Evolutionary conservation across 2,797 vertebrate species (phyloP), one percentile per base, ranked within the genome.

Genomic region (Hozukius guyotensis): DNA sequence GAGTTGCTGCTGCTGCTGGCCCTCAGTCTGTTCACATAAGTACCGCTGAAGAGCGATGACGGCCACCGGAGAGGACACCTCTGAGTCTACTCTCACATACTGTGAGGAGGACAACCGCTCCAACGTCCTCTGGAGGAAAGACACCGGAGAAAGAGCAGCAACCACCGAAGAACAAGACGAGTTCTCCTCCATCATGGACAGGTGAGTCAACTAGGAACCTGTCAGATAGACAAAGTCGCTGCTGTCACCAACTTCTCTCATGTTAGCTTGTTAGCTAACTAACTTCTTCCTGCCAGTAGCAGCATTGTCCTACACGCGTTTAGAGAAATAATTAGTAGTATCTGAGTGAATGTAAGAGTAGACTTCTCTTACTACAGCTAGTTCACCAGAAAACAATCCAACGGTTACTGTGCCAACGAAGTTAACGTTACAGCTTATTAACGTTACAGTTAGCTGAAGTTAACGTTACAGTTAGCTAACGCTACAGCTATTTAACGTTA

Each of bases 41-140:
- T 98, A 97, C 9, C 97, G 93, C 80, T 97, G 96, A 4, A 99
- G 75, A 0, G 95, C 92, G 34, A 97, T 3, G 18, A 98, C 97
- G 7, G 93, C 89, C 2, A 97, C 93, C 0, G 93, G 86, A 4
- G 84, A 78, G 16, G 90, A 20, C 27, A 92, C 91, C 0, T 77
- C 82, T 0, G 87, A 31, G 8, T 27, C 60, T 1, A 95, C 61
- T 42, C 92, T 94, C 25, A 93, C 87, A 27, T 75, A 77, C 65
- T 93, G 90, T 0, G 89, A 82, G 0, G 81, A 68, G 0, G 84
- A 88, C 1, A 96, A 69, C 3, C 92, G 92, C 8, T 92, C 85
- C 8, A 97, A 72, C 6, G 92, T 88, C 13, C 71, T 84, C 72
- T 84, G 80, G 2, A 95, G 89, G 25, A 88, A 84, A 18, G 95